Evolutionary conservation across 1,140 invertebrate species (phyloP), one percentile per base, ranked within the genome.

Genomic region (Zaprionus africanus): DNA sequence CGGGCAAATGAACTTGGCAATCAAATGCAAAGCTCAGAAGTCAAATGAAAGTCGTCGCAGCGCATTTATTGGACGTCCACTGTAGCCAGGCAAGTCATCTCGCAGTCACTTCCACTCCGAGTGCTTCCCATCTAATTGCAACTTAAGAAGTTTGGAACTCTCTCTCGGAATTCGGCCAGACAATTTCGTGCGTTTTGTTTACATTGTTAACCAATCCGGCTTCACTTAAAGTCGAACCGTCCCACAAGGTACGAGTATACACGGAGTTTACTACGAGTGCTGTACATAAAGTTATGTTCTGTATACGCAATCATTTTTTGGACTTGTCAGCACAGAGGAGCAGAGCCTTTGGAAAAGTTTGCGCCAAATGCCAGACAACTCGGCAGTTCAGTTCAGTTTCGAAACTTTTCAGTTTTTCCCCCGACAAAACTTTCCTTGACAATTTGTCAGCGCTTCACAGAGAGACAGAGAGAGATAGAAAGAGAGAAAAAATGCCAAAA

Each of bases 301-400:
- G 82, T 84, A 85, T 74, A 80, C 77, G 80, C 70, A 88, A 83
- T 81, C 67, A 80, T 81, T 88, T 87, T 83, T 73, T 73, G 61
- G 56, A 81, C 53, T 78, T 82, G 79, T 86, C 82, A 79, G 71
- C 76, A 67, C 63, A 65, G 5, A 65, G 5, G 28, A 61, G 17
- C 6, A 17, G 66, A 73, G 36, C 31, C 53, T 70, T 58, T 63
- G 6, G 9, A 41, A 79, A 84, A 84, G 60, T 88, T 87, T 81
- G 9, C 11, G 19, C 36, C 17, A 53, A 54, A 63, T 54, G 43
- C n/a, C 46, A 65, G 49, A 59, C 66, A 88, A 77, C 68, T 87
- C 68, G 49, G 5, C 51, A 75, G 38, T 51, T 61, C 19, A 75
- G 49, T 51, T 56, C 22, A 22, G 22, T 22, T 22, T 22, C 19